Base-by-base conservation (phyloP, 2,888 invertebrate species). In the Morpho achilles region DNA sequence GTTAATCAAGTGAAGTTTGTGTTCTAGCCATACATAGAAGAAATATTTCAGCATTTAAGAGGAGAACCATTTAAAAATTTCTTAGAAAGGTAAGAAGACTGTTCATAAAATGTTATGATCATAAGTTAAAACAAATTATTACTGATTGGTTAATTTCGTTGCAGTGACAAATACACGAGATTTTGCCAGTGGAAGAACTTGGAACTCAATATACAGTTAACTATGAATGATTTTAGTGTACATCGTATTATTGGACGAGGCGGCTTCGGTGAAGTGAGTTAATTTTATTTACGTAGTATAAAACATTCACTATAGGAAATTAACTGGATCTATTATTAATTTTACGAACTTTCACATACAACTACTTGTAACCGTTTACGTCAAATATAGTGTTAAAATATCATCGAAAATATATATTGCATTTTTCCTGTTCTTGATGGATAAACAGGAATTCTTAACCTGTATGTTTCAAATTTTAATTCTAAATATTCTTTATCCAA, bases 171-270 rank as follows among this genome's bases (percentile, higher is more conserved):
- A 93, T 99, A 98, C 92, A 99, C 99, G 75, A 95, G 99, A 79
- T 99, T 99, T 93, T 99, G 99, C 91, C 99, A 99, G 91, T 99
- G 99, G 99, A 99, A 99, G 92, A 99, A 99, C 91, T 94, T 99
- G 93, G 99, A 99, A 93, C 93, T 99, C 86, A 99, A 99, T 93
- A 99, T 99, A 84, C 98, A 98, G 95, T 92, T 99, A 87, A 98
- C 99, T 74, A 99, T 99, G 99, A 99, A 99, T 92, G 99, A 99
- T 94, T 99, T 99, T 92, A 99, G 98, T 89, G 99, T 99, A 70
- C 99, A 99, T 91, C 96, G 99, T 80, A 99, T 99, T 81, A 99
- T 99, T 77, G 99, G 99, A 32, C 93, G 99, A 69, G 99, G 99
- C 53, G 99, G 99, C 51, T 99, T 99, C 84, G 99, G 99, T 52